These are phyloP conservation scores for Chalcosyrphus nemorum DNA, from an alignment of 2,888 invertebrate species.

Conservation along the genomic window DNA sequence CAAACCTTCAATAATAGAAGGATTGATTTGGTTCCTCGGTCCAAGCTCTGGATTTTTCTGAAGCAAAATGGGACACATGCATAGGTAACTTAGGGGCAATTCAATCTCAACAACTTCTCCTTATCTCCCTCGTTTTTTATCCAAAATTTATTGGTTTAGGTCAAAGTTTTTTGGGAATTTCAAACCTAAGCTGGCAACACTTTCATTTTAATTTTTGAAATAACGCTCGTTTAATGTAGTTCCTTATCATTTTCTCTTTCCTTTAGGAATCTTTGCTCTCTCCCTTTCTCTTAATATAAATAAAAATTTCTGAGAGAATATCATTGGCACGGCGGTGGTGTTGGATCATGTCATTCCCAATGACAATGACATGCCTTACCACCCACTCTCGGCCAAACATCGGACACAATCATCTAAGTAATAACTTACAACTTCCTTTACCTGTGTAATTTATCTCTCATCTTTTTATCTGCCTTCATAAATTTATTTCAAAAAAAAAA, in stretches of 20 bases:
- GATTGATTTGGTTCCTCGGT: too few relatives aligned
- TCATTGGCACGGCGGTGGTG: background rate
- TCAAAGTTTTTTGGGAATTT: too few relatives aligned
- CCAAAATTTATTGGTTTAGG: too few relatives aligned
- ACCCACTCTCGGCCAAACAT: background rate
- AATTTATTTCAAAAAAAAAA: slow-evolving; percentile 51
- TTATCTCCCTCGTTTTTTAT: too few relatives aligned
- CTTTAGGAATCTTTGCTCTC: background rate
- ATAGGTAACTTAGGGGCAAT: too few relatives aligned
- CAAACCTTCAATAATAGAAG: too few relatives aligned
- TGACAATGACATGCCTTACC: background rate
- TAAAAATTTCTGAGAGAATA: background rate
- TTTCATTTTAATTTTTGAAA: background rate
- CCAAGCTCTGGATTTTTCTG: too few relatives aligned
- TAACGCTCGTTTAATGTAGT: background rate
- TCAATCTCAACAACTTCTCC: too few relatives aligned
- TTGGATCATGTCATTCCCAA: background rate
- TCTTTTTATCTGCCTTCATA: slow-evolving; percentile 60
- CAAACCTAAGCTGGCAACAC: slow-evolving; percentile 23
- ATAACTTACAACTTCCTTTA: slow-evolving; percentile 68
- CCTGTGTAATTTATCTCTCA: slow-evolving; percentile 66
- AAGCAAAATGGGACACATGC: too few relatives aligned
- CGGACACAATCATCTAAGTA: slow-evolving; percentile 47
- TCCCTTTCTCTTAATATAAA: slow-evolving; percentile 4
- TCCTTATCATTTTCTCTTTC: background rate